Conservation (phyloP, 2,888 invertebrate genomes). For the Alviniconcha strummeri region DNA sequence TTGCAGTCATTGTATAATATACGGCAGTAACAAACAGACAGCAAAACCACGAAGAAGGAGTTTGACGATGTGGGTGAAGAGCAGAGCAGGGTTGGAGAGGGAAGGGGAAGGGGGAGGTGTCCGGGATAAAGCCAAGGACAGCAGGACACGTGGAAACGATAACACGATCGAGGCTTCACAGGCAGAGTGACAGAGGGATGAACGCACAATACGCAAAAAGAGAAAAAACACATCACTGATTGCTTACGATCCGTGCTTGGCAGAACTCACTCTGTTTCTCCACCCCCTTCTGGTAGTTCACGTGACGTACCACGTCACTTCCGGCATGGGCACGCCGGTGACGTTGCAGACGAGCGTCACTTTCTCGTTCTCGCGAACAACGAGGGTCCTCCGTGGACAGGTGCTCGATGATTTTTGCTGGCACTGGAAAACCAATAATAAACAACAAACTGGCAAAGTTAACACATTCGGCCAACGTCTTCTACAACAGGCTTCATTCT, state of each 20-base stretch:
- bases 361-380: constrained; percentile 94
- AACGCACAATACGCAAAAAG: background rate
- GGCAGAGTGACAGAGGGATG: no score
- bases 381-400: constrained; percentile 87
- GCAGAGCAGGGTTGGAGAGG: no score
- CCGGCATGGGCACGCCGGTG: constrained; percentile 86
- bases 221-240: constrained; percentile 23
- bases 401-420: constrained; percentile 92
- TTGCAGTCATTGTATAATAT: no score
- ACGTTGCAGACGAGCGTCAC: constrained; percentile 88
- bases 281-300: constrained; percentile 37
- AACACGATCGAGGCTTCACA: no score
- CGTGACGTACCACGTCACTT: constrained; percentile 87
- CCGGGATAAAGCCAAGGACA: no score
- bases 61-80: no score
- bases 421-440: constrained; percentile 80
- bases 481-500: no score
- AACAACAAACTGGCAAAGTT: background rate
- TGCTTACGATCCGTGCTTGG: constrained; percentile 49
- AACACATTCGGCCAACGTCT: background rate
- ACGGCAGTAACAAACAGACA: no score
- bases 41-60: no score
- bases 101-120: no score
- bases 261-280: constrained; percentile 52
- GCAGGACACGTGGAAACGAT: no score